Evolutionary conservation across 1,140 invertebrate genomes (phyloP).

Genomic region (Globodera ellingtonae): DNA sequence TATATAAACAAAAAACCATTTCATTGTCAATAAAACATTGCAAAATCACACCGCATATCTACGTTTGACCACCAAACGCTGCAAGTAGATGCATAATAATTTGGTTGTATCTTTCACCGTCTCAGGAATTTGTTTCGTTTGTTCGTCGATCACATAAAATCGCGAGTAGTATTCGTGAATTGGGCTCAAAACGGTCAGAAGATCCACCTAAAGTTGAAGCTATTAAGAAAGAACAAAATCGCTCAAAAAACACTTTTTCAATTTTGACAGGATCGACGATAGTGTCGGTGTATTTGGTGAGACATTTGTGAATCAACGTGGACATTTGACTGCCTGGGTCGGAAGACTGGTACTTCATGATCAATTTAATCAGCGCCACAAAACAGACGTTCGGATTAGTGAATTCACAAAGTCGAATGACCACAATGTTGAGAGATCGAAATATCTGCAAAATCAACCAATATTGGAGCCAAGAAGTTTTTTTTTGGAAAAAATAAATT

Average conservation of each 20-base stretch:
- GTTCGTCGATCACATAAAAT: constrained; percentile 22
- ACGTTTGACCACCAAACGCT: constrained; percentile 35
- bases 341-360: constrained; percentile 42
- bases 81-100: constrained; percentile 28
- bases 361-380: constrained; percentile 32
- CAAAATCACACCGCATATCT: constrained; percentile 21
- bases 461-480: too few relatives aligned
- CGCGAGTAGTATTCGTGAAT: constrained; percentile 27
- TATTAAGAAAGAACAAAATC: background rate
- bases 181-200: constrained; percentile 25
- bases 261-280: constrained; percentile 21
- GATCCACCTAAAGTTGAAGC: constrained; percentile 18
- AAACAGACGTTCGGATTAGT: constrained; percentile 35
- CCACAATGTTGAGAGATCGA: constrained; percentile 41
- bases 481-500: too few relatives aligned
- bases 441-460: constrained; percentile 24
- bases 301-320: constrained; percentile 33
- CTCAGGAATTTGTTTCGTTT: constrained; percentile 20
- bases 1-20: too few relatives aligned
- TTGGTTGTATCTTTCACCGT: constrained; percentile 32
- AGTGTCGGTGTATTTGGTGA: constrained; percentile 33
- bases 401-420: constrained; percentile 39
- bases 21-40: background rate
- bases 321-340: constrained; percentile 35
- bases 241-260: constrained; percentile 11